A percentile compares a stretch with the other conserved stretches of the same genome.
These are phyloP conservation scores for Chondrilla cf. caribensis DNA, from an alignment of 37 sponge, comb jelly and placozoan species.

Conservation along the genomic window DNA sequence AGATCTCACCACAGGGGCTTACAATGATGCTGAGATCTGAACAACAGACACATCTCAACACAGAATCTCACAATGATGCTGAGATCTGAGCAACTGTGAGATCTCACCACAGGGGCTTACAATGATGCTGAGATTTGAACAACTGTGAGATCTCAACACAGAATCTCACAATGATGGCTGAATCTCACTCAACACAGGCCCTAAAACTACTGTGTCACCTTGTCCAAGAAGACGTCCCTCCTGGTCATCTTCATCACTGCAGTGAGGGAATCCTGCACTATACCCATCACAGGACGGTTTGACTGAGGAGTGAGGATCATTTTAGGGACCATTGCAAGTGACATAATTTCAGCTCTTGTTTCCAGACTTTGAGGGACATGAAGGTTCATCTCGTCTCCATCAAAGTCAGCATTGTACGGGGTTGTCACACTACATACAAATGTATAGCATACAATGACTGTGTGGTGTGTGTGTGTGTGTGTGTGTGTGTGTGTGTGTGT, in stretches of 20 bases:
- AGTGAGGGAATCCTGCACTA: constrained; percentile 97
- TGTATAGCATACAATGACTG: neutral
- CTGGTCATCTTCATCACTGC: constrained; percentile 91
- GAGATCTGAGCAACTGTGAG: too few relatives aligned
- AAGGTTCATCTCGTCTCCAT: constrained; percentile 99
- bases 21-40: too few relatives aligned
- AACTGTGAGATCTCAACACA: too few relatives aligned
- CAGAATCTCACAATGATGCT: too few relatives aligned
- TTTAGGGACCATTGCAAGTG: constrained; percentile 84
- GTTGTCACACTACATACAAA: constrained; percentile 87
- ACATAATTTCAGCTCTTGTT: constrained; percentile 91
- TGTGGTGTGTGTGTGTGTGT: neutral
- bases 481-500: neutral
- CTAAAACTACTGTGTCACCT: too few relatives aligned
- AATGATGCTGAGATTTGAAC: too few relatives aligned
- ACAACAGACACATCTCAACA: too few relatives aligned
- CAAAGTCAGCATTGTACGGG: constrained; percentile 99
- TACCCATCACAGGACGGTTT: constrained; percentile 99
- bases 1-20: too few relatives aligned
- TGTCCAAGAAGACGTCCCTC: constrained; percentile 95
- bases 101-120: too few relatives aligned
- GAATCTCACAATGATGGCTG: too few relatives aligned
- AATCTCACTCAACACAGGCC: too few relatives aligned
- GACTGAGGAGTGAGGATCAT: constrained; percentile 98
- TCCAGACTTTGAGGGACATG: constrained; percentile 98